A percentile compares a stretch with the other conserved stretches of the same genome.
Evolutionary conservation across 2,113 vertebrate species (phyloP).

Genomic region (Hiodon tergisus): DNA sequence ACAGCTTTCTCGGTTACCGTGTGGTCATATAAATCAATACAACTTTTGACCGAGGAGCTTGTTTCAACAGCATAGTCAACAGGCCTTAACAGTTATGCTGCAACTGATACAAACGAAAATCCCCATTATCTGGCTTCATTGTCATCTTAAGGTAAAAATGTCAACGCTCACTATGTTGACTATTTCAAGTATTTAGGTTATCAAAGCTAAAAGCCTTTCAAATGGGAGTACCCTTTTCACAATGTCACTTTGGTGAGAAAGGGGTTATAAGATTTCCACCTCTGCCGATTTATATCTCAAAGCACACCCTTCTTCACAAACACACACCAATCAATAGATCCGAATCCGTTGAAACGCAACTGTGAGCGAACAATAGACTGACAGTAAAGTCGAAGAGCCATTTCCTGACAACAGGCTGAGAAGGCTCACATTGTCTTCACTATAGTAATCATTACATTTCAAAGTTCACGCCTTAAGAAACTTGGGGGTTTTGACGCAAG

Average conservation of each 20-base stretch:
- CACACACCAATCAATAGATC: background rate
- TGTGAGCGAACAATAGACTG: background rate
- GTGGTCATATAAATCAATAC: background rate
- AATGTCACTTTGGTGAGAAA: background rate
- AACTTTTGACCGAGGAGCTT: constrained; percentile 41
- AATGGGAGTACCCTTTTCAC: background rate
- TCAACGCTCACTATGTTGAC: background rate
- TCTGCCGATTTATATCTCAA: background rate
- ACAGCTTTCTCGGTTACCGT: background rate
- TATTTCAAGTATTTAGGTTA: background rate
- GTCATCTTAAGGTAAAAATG: constrained; percentile 30
- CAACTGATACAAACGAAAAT: background rate
- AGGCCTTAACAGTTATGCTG: background rate
- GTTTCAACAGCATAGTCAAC: constrained; percentile 29
- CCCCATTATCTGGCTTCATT: constrained; percentile 19
- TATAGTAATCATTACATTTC: background rate
- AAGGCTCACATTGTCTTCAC: background rate
- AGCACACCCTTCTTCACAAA: background rate
- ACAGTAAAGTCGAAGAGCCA: background rate
- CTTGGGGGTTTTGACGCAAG: background rate
- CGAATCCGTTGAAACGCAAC: background rate
- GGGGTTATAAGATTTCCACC: background rate
- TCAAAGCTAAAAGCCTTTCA: constrained; percentile 5
- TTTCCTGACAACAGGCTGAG: background rate
- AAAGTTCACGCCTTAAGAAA: background rate